Evolutionary conservation across 2,113 vertebrate species (phyloP).

Genomic region (Charadrius vociferus): DNA sequence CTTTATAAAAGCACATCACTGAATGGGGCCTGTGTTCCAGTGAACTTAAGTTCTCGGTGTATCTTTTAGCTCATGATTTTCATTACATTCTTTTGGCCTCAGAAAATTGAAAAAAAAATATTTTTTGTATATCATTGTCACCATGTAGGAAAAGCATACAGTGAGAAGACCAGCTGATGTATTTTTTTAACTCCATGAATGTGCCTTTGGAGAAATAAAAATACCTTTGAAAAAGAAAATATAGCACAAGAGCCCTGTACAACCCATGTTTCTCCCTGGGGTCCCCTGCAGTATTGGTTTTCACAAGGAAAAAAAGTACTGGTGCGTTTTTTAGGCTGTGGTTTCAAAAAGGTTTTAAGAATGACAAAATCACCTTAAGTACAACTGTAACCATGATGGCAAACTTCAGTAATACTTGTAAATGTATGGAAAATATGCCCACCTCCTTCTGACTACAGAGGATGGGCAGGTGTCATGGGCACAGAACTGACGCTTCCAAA

Average conservation of each 20-base stretch:
- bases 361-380: not conserved
- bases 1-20: not conserved
- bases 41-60: not conserved
- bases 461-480: not conserved
- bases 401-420: not conserved
- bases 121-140: not conserved
- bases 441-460: not conserved
- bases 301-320: not conserved
- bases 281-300: not conserved
- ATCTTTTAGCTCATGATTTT: not conserved
- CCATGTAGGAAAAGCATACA: not conserved
- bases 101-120: not conserved
- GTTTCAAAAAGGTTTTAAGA: not conserved
- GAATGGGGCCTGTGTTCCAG: not conserved
- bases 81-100: not conserved
- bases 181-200: not conserved
- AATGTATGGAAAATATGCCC: not conserved
- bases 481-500: not conserved
- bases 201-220: not conserved
- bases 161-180: not conserved
- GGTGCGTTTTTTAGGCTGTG: not conserved
- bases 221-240: not conserved
- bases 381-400: not conserved
- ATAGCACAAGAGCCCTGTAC: not conserved
- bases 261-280: not conserved